Evolutionary conservation across 2,797 vertebrate genomes (phyloP).

Genomic region (Acridotheres tristis): DNA sequence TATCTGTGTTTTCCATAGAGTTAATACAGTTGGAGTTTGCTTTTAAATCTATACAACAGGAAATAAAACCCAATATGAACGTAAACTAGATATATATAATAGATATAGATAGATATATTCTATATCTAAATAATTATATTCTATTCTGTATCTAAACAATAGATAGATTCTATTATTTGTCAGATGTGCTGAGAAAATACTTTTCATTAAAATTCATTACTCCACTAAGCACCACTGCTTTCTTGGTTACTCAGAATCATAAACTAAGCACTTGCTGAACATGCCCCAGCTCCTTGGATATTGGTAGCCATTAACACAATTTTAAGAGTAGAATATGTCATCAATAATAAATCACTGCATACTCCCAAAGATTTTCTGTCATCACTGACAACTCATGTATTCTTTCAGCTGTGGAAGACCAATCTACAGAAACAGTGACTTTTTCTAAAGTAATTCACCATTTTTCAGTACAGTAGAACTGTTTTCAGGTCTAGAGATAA

Average conservation of each 20-base stretch:
- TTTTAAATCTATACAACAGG: conserved; percentile 1
- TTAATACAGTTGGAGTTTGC: background rate
- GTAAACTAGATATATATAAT: background rate
- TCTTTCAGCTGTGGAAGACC: background rate
- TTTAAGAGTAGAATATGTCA: conserved; percentile 9
- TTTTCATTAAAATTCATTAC: background rate
- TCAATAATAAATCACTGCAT: conserved; percentile 8
- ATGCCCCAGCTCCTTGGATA: background rate
- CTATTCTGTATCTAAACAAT: too few species aligned
- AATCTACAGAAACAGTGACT: background rate
- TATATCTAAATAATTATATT: too few species aligned
- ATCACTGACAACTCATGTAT: background rate
- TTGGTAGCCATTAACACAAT: background rate
- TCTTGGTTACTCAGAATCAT: background rate
- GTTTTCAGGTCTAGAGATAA: background rate
- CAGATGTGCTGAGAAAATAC: background rate
- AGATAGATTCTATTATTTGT: background rate
- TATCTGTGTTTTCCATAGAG: background rate
- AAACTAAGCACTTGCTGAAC: background rate
- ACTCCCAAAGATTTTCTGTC: background rate
- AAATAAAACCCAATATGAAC: background rate
- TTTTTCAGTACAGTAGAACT: background rate
- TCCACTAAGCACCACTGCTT: background rate
- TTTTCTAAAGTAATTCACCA: background rate
- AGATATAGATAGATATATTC: too few species aligned